These are phyloP conservation scores for Cygnus atratus DNA, from an alignment of 2,113 vertebrate species.

Conservation along the genomic window DNA sequence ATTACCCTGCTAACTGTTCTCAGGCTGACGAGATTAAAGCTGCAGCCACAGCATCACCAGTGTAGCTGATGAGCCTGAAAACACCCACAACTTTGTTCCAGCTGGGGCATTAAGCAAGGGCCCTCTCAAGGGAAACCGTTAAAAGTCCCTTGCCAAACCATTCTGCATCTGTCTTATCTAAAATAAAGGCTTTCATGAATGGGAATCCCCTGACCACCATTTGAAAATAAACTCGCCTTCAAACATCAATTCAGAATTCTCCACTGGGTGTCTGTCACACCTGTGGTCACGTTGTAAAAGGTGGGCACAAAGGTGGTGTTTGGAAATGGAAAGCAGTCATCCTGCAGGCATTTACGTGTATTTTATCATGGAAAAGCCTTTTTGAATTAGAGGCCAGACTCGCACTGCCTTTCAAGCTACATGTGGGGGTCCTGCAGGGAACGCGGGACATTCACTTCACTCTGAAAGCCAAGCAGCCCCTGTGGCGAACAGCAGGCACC, in stretches of 20 bases:
- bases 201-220: background rate
- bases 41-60: background rate
- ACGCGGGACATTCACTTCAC: background rate
- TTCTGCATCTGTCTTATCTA: background rate
- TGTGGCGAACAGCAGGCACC: accelerated
- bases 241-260: background rate
- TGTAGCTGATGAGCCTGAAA: background rate
- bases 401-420: background rate
- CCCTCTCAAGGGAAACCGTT: background rate
- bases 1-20: constrained; percentile 25
- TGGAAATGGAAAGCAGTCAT: background rate
- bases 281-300: background rate
- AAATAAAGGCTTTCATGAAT: background rate
- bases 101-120: background rate
- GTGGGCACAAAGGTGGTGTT: background rate
- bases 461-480: background rate
- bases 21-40: constrained; percentile 6
- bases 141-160: background rate
- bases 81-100: background rate
- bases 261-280: background rate
- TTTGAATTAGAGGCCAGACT: background rate
- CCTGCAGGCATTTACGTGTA: background rate
- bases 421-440: background rate
- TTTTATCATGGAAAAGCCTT: background rate
- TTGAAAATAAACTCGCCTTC: background rate